These are phyloP conservation scores for Sebastolobus alascanus DNA, from an alignment of 2,797 vertebrate genomes.

Conservation along the genomic window DNA sequence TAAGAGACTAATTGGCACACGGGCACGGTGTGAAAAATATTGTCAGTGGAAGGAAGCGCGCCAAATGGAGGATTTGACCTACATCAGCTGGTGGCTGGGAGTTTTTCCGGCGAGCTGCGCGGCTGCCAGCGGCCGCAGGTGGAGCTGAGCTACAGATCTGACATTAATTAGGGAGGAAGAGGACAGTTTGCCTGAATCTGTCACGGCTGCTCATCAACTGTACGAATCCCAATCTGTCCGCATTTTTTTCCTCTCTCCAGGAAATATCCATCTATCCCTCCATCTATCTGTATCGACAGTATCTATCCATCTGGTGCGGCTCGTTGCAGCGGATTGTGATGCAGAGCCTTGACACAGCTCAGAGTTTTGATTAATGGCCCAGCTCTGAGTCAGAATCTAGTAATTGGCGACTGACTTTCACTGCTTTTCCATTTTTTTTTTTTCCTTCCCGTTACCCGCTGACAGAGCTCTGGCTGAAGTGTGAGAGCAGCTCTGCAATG, in stretches of 20 bases:
- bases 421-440: slow-evolving; percentile 32
- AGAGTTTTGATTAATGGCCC: slow-evolving; percentile 77
- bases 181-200: slow-evolving; percentile 59
- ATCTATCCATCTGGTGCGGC: slow-evolving; percentile 6
- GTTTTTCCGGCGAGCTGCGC: slow-evolving; percentile 7
- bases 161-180: slow-evolving; percentile 72
- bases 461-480: slow-evolving; percentile 54
- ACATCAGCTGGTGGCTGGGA: slow-evolving; percentile 42
- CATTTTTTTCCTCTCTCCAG: slow-evolving; percentile 15
- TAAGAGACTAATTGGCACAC: slow-evolving; percentile 37
- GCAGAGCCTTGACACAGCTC: slow-evolving; percentile 59
- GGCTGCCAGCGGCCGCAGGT: slow-evolving; percentile 60
- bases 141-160: slow-evolving; percentile 61
- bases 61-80: slow-evolving; percentile 65
- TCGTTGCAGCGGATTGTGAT: slow-evolving; percentile 36
- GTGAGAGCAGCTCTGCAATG: slow-evolving; percentile 24
- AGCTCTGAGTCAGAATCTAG: slow-evolving; percentile 70
- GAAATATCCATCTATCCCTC: slow-evolving; percentile 38
- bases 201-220: slow-evolving; percentile 59
- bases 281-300: slow-evolving; percentile 1
- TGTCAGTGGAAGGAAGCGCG: slow-evolving; percentile 11
- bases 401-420: slow-evolving; percentile 71
- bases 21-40: slow-evolving; percentile 22
- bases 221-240: slow-evolving; percentile 35
- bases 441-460: slow-evolving; percentile 11